Conservation (phyloP, 2,888 invertebrate species). For the Epinotia ramella region DNA sequence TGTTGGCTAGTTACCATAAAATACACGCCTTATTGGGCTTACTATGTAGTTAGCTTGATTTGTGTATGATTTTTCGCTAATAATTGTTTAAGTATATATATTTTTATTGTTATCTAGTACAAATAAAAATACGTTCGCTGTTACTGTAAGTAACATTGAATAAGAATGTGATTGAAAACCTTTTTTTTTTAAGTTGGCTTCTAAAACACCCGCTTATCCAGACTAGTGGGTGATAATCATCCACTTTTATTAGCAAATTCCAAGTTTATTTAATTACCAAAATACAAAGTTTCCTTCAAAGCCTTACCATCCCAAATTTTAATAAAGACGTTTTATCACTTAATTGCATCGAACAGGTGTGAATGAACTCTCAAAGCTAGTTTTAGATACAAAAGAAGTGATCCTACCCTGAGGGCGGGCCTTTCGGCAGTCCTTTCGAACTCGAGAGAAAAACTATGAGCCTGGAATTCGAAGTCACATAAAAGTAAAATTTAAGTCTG, state of each 20-base stretch:
- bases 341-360: conserved; percentile 15
- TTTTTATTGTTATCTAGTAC: too few relatives aligned
- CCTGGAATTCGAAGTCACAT: conserved; percentile 5
- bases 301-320: background rate
- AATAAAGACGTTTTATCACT: conserved; percentile 5
- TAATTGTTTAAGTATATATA: too few relatives aligned
- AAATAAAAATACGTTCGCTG: too few relatives aligned
- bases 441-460: conserved; percentile 14
- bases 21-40: too few relatives aligned
- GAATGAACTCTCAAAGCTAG: conserved; percentile 31
- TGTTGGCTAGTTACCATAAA: too few relatives aligned
- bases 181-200: background rate
- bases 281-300: background rate
- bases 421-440: background rate
- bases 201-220: background rate
- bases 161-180: too few relatives aligned
- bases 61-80: too few relatives aligned
- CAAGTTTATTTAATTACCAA: background rate
- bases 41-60: too few relatives aligned
- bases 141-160: too few relatives aligned
- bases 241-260: background rate
- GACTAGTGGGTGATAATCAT: background rate
- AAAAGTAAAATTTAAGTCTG: conserved; percentile 5
- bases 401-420: conserved; percentile 9
- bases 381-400: conserved; percentile 3